phyloP scores from a whole-genome alignment of 2,113 vertebrate genomes.

The Charadrius vociferus region DNA sequence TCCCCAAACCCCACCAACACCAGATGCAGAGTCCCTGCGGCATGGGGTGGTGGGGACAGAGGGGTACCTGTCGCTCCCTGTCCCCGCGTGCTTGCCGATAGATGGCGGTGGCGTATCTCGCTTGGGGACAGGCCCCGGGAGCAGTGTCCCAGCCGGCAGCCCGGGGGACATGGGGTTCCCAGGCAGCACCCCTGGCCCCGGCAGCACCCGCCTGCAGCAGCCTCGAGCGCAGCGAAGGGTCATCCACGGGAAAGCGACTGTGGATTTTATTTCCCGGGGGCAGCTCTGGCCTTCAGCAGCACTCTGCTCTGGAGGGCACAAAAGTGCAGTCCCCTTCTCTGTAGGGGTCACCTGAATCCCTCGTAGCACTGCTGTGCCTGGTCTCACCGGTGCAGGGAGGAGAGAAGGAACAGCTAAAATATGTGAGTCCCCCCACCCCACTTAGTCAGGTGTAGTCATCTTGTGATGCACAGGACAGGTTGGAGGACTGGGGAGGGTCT shows the following conservation, averaged over 20 bases:
- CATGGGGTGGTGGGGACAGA: not conserved
- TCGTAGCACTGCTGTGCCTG: fast-evolving
- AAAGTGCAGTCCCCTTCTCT: not conserved
- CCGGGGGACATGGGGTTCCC: not conserved
- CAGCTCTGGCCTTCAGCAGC: not conserved
- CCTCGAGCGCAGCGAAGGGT: not conserved
- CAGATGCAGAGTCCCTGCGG: not conserved
- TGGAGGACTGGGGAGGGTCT: not conserved
- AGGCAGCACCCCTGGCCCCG: not conserved
- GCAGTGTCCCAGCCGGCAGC: not conserved
- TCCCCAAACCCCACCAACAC: not conserved
- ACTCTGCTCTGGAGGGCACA: not conserved
- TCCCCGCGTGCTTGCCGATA: not conserved
- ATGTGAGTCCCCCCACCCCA: fast-evolving
- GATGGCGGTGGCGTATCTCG: constrained; percentile 55
- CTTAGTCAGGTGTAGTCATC: not conserved
- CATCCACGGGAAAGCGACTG: not conserved
- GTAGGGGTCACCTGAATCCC: not conserved
- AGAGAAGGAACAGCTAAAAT: not conserved
- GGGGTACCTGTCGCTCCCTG: not conserved
- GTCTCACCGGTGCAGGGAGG: not conserved
- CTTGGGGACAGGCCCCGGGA: not conserved
- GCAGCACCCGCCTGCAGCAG: not conserved
- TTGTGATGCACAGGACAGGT: not conserved
- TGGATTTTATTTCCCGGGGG: not conserved